Conservation (phyloP, 2,888 invertebrate species). For the Geophilus truncorum region DNA sequence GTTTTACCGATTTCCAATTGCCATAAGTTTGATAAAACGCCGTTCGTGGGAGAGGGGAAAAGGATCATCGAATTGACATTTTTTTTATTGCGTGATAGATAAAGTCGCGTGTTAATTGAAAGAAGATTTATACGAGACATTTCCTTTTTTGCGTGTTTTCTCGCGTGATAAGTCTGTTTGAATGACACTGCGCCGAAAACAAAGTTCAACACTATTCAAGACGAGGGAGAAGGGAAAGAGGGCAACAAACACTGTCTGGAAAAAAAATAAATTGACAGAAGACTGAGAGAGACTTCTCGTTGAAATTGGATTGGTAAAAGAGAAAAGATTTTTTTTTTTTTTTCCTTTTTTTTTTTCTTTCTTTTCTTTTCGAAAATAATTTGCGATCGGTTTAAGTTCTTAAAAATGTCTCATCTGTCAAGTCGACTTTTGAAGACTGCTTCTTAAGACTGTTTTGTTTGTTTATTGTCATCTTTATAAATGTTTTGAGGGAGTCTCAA, state of each 20-base stretch:
- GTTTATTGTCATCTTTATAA: neutral
- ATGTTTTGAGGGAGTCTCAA: neutral
- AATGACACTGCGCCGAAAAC: too few relatives aligned
- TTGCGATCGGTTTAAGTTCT: neutral
- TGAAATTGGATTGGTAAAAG: neutral
- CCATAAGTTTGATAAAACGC: too few relatives aligned
- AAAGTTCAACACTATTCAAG: neutral
- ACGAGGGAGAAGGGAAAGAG: too few relatives aligned
- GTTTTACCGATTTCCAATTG: too few relatives aligned
- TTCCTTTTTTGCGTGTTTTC: too few relatives aligned
- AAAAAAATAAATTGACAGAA: neutral
- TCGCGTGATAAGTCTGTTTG: too few relatives aligned
- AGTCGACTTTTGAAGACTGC: neutral
- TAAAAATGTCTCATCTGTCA: neutral
- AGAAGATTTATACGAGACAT: too few relatives aligned
- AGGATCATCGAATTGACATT: too few relatives aligned
- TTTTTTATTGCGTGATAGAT: too few relatives aligned
- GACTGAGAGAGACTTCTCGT: neutral
- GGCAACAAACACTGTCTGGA: too few relatives aligned
- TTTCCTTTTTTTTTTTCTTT: neutral
- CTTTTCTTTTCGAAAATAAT: neutral
- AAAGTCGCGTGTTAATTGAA: too few relatives aligned
- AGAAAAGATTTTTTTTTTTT: neutral
- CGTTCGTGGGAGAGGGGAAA: too few relatives aligned
- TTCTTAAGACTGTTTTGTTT: neutral